Evolutionary conservation across 1,140 invertebrate genomes (phyloP).

Genomic region (Arion vulgaris): DNA sequence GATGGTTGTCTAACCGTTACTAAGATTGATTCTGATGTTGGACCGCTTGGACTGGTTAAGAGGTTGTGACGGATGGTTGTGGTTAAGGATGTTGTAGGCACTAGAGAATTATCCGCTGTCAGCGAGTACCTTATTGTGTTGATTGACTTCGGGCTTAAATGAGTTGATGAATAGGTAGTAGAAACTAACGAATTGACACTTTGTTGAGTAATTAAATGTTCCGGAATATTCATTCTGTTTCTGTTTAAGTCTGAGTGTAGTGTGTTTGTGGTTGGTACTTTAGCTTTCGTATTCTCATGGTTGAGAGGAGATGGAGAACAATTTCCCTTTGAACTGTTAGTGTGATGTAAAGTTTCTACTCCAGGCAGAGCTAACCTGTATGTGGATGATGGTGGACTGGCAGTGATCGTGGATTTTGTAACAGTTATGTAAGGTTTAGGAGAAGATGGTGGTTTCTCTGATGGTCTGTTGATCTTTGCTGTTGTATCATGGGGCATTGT

Average conservation of each 20-base stretch:
- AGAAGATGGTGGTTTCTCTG: neutral
- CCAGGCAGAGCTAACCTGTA: neutral
- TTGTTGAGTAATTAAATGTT: neutral
- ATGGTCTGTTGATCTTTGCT: neutral
- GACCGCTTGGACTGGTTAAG: neutral
- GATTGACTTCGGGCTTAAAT: neutral
- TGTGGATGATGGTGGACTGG: neutral
- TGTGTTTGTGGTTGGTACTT: neutral
- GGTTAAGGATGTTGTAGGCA: neutral
- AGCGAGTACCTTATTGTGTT: conserved; percentile 1
- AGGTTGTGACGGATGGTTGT: conserved; percentile 20
- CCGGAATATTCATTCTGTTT: neutral
- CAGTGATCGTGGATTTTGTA: neutral
- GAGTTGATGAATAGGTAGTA: neutral
- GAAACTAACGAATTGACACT: neutral
- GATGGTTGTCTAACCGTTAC: conserved; percentile 34
- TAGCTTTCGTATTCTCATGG: neutral
- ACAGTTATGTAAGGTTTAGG: neutral
- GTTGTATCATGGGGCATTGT: conserved; percentile 4
- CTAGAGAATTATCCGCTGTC: neutral
- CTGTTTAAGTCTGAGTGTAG: neutral
- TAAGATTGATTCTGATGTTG: conserved; percentile 20
- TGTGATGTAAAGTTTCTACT: neutral
- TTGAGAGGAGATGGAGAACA: neutral
- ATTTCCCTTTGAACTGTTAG: neutral